Conservation (phyloP, 2,797 vertebrate genomes). For the Avahi laniger region DNA sequence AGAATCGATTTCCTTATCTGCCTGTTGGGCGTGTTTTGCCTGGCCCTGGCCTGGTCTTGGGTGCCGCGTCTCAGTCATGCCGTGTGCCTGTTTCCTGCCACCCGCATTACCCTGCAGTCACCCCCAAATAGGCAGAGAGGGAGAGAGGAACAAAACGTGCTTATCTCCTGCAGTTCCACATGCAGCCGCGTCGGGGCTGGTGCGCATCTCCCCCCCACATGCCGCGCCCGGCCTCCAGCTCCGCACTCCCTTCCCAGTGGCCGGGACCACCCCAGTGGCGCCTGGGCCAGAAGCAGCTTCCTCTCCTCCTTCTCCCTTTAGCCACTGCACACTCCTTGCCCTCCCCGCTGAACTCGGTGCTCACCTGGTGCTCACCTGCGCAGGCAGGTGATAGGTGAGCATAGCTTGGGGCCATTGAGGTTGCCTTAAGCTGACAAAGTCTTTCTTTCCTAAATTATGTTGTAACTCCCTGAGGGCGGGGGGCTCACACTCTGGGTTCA, state of each 20-base stretch:
- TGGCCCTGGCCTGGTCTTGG: slow-evolving; percentile 54
- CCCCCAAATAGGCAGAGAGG: rapidly evolving
- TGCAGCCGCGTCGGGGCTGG: rapidly evolving
- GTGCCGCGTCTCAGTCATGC: slow-evolving; percentile 32
- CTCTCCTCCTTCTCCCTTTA: not conserved
- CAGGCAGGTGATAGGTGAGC: not conserved
- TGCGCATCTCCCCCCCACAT: rapidly evolving
- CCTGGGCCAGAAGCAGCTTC: not conserved
- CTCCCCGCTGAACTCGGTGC: not conserved
- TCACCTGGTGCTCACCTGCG: not conserved
- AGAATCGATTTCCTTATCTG: slow-evolving; percentile 68
- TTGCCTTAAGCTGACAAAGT: not conserved
- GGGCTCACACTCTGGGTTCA: not conserved
- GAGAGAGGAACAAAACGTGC: not conserved
- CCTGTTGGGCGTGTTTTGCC: slow-evolving; percentile 42
- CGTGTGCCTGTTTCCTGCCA: slow-evolving; percentile 50
- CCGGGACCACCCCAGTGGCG: not conserved
- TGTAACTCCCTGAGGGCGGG: not conserved
- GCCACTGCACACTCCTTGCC: not conserved
- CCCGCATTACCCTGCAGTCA: slow-evolving; percentile 35
- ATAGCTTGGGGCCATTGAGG: rapidly evolving
- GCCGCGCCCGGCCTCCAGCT: rapidly evolving
- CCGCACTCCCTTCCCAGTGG: not conserved
- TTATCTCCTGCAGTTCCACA: slow-evolving; percentile 12
- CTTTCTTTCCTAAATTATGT: not conserved